These are phyloP conservation scores for Rhogogaster chlorosoma DNA, from an alignment of 2,888 invertebrate genomes.

Conservation along the genomic window DNA sequence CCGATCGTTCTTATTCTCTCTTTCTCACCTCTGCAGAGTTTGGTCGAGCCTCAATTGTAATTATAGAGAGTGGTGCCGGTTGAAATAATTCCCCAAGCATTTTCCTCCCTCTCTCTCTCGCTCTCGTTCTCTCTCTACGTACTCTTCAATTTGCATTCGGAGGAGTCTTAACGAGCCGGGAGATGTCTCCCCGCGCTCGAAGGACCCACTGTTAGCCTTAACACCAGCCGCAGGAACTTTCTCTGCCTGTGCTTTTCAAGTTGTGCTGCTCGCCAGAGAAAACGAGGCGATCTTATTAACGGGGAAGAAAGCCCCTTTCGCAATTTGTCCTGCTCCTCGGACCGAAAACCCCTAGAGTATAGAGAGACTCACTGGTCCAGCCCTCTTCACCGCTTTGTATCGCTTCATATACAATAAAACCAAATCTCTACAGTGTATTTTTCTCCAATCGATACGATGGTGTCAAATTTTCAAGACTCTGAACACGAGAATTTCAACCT, in stretches of 20 bases:
- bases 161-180: constrained; percentile 34
- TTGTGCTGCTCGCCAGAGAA: background rate
- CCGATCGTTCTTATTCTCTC: background rate
- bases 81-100: constrained; percentile 42
- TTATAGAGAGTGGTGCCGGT: constrained; percentile 41
- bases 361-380: constrained; percentile 1
- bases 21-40: background rate
- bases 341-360: background rate
- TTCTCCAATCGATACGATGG: background rate
- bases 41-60: constrained; percentile 36
- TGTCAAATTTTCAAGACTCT: background rate
- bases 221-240: constrained; percentile 2
- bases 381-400: background rate
- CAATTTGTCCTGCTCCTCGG: constrained; percentile 30
- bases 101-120: background rate
- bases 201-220: background rate
- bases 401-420: background rate
- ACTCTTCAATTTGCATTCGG: constrained; percentile 44
- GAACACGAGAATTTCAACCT: background rate
- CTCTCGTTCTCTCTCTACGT: background rate
- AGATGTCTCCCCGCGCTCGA: constrained; percentile 8
- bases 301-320: constrained; percentile 4
- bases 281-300: constrained; percentile 18
- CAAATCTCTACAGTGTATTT: background rate
- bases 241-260: constrained; percentile 1